A percentile compares a stretch with the other conserved stretches of the same genome.
Conservation (phyloP, 2,113 vertebrate species). For the Platysternon megacephalum region DNA sequence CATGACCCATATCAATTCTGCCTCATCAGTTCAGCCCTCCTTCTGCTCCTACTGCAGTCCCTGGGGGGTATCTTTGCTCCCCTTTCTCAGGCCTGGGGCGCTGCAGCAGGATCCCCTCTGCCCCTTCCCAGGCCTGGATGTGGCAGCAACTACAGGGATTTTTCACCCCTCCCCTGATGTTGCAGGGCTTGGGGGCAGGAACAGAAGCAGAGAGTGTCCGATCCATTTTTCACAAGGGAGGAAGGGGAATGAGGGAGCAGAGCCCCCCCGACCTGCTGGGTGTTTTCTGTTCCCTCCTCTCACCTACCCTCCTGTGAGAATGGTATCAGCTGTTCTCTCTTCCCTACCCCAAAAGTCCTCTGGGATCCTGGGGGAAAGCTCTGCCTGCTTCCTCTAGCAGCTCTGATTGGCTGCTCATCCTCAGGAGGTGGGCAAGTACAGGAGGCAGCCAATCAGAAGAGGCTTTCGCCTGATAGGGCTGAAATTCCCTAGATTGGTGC, state of each 20-base stretch:
- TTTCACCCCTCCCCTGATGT: neutral
- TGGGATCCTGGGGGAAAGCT: neutral
- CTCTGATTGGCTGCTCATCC: neutral
- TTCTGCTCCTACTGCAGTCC: neutral
- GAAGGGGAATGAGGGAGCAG: neutral
- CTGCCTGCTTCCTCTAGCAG: neutral
- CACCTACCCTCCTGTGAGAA: neutral
- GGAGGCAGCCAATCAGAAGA: neutral
- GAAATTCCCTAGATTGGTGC: neutral
- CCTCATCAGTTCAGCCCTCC: neutral
- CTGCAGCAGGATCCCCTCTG: neutral
- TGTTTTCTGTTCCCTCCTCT: neutral
- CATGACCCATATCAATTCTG: neutral
- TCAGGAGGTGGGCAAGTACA: neutral
- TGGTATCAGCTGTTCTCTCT: neutral
- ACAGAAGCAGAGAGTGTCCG: rapidly evolving
- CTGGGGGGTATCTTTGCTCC: neutral
- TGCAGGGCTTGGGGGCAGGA: neutral
- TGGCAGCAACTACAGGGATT: neutral
- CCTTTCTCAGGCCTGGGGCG: neutral
- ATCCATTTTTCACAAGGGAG: neutral
- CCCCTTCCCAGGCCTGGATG: neutral
- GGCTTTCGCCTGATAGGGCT: neutral
- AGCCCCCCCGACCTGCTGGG: neutral
- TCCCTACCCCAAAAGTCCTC: neutral